Percentiles rank a stretch among this genome's conserved stretches.
phyloP scores from a whole-genome alignment of 2,113 vertebrate species.

The Trochalopteron elliotii region DNA sequence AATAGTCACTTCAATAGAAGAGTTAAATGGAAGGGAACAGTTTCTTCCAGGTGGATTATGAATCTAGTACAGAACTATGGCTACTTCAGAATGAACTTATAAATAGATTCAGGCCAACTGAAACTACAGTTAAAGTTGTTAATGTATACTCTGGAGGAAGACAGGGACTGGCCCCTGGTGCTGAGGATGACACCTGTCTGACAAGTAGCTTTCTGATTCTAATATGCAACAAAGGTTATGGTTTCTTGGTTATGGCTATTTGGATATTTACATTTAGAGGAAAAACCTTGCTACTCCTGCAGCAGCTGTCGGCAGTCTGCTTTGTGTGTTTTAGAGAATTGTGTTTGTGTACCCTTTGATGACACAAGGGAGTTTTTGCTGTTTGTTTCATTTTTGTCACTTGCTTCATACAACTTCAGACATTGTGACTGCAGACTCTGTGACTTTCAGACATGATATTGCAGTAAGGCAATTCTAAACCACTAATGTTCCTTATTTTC shows the following conservation, averaged over 20 bases:
- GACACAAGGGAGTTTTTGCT: neutral
- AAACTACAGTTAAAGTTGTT: neutral
- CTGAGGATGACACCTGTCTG: neutral
- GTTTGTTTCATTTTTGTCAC: neutral
- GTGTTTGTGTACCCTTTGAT: neutral
- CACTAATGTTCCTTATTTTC: neutral
- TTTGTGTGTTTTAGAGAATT: neutral
- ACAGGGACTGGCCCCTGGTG: neutral
- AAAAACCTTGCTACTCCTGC: neutral
- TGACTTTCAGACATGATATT: neutral
- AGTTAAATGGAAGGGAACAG: neutral
- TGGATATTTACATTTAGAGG: neutral
- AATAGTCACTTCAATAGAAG: neutral
- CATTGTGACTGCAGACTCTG: neutral
- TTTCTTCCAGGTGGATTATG: neutral
- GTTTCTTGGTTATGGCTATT: neutral
- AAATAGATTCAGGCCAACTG: neutral
- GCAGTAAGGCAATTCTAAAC: neutral
- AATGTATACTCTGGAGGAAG: neutral
- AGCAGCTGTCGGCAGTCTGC: neutral
- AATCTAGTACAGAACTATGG: neutral
- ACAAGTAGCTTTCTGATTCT: neutral
- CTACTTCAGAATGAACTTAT: neutral
- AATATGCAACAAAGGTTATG: neutral
- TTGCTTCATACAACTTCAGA: neutral